phyloP scores from a whole-genome alignment of 2,888 invertebrate species.

The Pristionchus entomophagus region DNA sequence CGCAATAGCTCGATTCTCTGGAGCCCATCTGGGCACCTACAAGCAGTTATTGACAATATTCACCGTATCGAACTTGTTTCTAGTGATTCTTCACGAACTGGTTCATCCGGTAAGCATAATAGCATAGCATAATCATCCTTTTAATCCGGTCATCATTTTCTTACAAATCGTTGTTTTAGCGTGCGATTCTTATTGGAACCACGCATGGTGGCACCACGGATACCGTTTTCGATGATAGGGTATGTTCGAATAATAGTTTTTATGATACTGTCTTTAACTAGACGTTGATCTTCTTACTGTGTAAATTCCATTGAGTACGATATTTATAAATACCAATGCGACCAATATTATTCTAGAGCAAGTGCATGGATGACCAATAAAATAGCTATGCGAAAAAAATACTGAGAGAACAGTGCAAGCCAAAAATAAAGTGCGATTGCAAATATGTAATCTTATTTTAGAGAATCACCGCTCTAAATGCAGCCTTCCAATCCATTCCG shows the following conservation, averaged over 20 bases:
- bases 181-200: neutral
- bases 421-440: no score
- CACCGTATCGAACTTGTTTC: neutral
- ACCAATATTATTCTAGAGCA: no score
- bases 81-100: neutral
- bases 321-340: no score
- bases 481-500: neutral
- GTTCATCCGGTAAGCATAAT: neutral
- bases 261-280: no score
- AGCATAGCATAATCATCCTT: no score
- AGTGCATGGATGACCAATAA: no score
- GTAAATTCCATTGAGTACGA: no score
- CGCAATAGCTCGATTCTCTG: neutral
- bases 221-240: neutral
- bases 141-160: neutral
- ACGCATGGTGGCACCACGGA: neutral
- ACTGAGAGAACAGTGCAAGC: no score
- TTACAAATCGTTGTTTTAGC: neutral
- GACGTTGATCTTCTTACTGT: no score
- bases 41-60: neutral
- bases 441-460: neutral
- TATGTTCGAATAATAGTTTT: no score
- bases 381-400: no score
- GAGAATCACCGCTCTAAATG: neutral
- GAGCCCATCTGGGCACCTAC: neutral